phyloP scores from a whole-genome alignment of 2,888 invertebrate genomes.

The Clitarchus hookeri region DNA sequence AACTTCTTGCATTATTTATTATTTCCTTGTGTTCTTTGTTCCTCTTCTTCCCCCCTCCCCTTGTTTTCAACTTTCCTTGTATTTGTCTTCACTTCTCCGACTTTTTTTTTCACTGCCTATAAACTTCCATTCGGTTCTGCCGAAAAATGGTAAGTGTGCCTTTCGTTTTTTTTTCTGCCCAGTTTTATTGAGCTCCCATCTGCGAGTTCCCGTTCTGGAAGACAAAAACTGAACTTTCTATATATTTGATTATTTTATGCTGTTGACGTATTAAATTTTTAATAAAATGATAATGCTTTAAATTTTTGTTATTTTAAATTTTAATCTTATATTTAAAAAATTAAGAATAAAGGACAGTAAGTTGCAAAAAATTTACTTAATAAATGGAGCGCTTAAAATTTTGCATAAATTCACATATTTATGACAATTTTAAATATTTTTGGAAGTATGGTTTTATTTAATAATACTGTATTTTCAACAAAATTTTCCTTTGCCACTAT shows the following conservation, averaged over 20 bases:
- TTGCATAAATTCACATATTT: too few species aligned
- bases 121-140: background rate
- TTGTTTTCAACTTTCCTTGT: background rate
- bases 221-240: background rate
- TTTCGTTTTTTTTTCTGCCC: background rate
- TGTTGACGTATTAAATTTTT: background rate
- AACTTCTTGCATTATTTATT: conserved; percentile 26
- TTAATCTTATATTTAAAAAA: too few species aligned
- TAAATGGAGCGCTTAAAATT: too few species aligned
- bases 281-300: too few species aligned
- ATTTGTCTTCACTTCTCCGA: background rate
- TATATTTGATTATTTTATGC: background rate
- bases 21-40: conserved; percentile 19
- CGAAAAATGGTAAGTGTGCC: conserved; percentile 9
- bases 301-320: too few species aligned
- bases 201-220: background rate
- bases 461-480: too few species aligned
- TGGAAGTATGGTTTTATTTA: too few species aligned
- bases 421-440: too few species aligned
- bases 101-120: background rate
- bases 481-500: too few species aligned
- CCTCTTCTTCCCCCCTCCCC: background rate
- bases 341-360: too few species aligned
- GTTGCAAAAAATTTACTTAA: too few species aligned
- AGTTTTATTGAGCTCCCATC: background rate